Evolutionary conservation across 2,888 invertebrate genomes (phyloP).

Genomic region (Imbricaverruca yamaguchii): DNA sequence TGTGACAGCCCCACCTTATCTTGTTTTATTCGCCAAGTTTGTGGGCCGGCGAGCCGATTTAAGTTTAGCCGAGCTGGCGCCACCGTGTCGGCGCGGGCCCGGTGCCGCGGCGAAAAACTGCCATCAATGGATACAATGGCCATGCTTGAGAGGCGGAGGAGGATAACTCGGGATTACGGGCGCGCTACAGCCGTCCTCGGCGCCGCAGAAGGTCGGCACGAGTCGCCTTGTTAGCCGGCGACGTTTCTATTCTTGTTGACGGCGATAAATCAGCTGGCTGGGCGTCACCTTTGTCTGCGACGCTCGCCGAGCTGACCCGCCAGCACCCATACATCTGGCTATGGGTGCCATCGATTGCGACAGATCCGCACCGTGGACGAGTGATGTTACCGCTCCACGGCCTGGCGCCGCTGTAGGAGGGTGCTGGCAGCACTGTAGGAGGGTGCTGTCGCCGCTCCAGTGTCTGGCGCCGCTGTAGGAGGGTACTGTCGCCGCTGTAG

Average conservation of each 20-base stretch:
- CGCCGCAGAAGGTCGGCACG: neutral
- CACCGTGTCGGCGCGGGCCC: neutral
- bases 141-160: constrained; percentile 2
- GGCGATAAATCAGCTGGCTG: neutral
- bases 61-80: neutral
- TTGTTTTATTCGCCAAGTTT: constrained; percentile 21
- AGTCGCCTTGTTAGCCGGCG: neutral
- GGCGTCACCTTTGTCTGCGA: constrained; percentile 18
- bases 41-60: neutral
- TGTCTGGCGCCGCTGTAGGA: too few species aligned
- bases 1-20: constrained; percentile 17
- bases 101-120: neutral
- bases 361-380: neutral
- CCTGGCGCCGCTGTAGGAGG: too few species aligned
- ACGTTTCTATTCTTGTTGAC: neutral
- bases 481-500: too few species aligned
- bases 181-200: neutral
- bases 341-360: neutral
- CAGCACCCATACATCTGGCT: neutral
- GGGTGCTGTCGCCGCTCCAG: too few species aligned
- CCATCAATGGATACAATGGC: constrained; percentile 19
- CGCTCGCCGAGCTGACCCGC: neutral
- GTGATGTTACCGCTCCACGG: neutral
- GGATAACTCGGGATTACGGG: neutral
- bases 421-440: too few species aligned